Evolutionary conservation across 2,888 invertebrate genomes (phyloP), one percentile per base, ranked within the genome.

Genomic region (Chelonus formosanus): DNA sequence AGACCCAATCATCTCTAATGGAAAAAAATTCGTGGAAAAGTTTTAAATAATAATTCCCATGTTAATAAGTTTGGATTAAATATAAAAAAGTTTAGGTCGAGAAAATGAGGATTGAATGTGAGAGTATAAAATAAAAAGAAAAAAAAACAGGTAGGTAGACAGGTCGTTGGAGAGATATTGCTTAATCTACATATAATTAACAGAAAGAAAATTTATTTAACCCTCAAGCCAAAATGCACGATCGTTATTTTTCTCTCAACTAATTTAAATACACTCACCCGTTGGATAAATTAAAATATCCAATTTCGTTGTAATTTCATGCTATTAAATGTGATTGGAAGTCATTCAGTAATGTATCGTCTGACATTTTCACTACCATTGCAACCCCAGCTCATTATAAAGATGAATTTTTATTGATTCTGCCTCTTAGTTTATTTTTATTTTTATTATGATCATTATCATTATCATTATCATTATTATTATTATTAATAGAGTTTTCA

Each of bases 141-240:
- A 40, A 8, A 57, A 62, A 35, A 60, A 6, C 40, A 40, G 40
- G 40, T 40, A 44, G 40, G 20, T 43, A 54, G 55, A 62, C 56
- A 59, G 59, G 56, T 48, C 52, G 58, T 40, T 53, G 45, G 20
- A 65, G 50, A 77, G 75, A 81, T 80, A 80, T 81, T 80, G 79
- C 78, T 78, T 78, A 80, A 83, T 83, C 82, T 82, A 78, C 81
- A 80, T 83, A 82, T 82, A 81, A 63, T 83, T 80, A 81, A 80
- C 79, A 81, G 80, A 82, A 79, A 80, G 80, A 76, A 79, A 83
- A 82, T 81, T 81, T 81, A 81, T 82, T 79, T 80, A 78, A 80
- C 78, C 80, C 80, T 75, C 74, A 71, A 75, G 73, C 47, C 63
- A 48, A 66, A 68, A 65, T 50, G 67, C 69, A 67, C 56, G 59